Evolutionary conservation across 2,797 vertebrate species (phyloP), one percentile per base, ranked within the genome.

Genomic region (Remorina albescens): DNA sequence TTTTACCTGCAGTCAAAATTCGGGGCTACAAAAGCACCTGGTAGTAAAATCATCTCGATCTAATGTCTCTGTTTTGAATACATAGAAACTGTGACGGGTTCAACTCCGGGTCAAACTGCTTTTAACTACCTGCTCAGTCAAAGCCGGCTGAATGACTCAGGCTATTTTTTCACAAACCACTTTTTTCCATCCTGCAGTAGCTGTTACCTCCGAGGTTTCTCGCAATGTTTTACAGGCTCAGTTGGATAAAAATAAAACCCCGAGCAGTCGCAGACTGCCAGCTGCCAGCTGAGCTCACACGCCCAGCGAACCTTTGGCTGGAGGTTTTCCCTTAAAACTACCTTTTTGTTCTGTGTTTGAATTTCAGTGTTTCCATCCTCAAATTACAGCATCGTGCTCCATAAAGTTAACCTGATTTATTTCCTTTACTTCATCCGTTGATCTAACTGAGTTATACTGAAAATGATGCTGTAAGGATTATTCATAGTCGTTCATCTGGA

Each of bases 161-260:
- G 30, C 18, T 7, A 6, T 6, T 65, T 19, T 0, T 32, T 25
- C 54, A 12, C 18, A 3, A 42, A 5, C 30, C 30, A 30, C 30
- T 30, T 30, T 30, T 30, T 30, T 30, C 30, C 30, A 30, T 30
- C 30, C 51, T 4, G 8, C 36, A 11, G 59, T 13, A 41, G 61
- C 55, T 15, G 41, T 42, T 41, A 16, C 61, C 61, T 57, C 41
- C 26, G 56, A 47, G n/a, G 57, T 32, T 64, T 46, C 36, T 58
- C 51, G 2, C 42, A 11, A 5, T 8, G 15, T 62, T 70, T 71
- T 63, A 82, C 41, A 25, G 42, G 62, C 60, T 69, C 53, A 56
- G 64, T 2, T 51, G 55, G 28, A 59, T 28, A 63, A 60, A 61
- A 74, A 61, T 57, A 66, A 65, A 49, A 51, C 57, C 63, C 51